phyloP scores from a whole-genome alignment of 2,888 invertebrate species.

The Matsumyia berberina region DNA sequence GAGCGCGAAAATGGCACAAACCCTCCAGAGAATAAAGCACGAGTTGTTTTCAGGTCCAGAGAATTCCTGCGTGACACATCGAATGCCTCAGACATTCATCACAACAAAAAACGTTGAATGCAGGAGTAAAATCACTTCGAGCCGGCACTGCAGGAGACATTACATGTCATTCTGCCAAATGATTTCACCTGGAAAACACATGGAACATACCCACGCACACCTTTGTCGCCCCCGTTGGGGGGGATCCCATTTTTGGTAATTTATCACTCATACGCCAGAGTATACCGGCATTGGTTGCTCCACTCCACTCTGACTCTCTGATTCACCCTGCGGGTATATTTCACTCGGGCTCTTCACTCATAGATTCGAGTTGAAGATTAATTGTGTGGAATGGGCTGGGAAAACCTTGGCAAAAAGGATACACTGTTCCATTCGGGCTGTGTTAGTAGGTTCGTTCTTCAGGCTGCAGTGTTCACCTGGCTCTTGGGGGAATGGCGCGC shows the following conservation, averaged over 20 bases:
- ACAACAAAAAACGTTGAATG: constrained; percentile 35
- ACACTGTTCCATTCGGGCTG: constrained; percentile 26
- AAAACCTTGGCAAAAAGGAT: constrained; percentile 37
- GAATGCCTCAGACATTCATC: constrained; percentile 53
- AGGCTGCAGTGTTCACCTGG: constrained; percentile 37
- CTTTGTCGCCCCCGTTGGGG: background rate
- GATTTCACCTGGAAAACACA: constrained; percentile 15
- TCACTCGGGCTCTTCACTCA: constrained; percentile 28
- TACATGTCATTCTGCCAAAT: constrained; percentile 30
- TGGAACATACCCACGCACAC: constrained; percentile 38
- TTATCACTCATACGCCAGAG: constrained; percentile 67
- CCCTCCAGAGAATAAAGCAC: background rate
- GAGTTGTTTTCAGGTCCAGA: constrained; percentile 27
- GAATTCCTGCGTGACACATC: constrained; percentile 48
- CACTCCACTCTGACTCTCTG: constrained; percentile 27
- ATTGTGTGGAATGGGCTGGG: constrained; percentile 62
- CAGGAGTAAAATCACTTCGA: constrained; percentile 63
- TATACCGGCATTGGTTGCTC: constrained; percentile 27
- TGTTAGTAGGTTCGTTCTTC: background rate
- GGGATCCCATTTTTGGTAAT: constrained; percentile 61
- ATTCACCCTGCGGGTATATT: constrained; percentile 42
- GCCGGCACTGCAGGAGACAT: constrained; percentile 38
- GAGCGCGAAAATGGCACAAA: constrained; percentile 15
- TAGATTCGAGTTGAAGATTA: constrained; percentile 50
- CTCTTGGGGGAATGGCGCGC: constrained; percentile 24